Conservation (phyloP, 2,113 vertebrate genomes). For the Eclectus roratus region DNA sequence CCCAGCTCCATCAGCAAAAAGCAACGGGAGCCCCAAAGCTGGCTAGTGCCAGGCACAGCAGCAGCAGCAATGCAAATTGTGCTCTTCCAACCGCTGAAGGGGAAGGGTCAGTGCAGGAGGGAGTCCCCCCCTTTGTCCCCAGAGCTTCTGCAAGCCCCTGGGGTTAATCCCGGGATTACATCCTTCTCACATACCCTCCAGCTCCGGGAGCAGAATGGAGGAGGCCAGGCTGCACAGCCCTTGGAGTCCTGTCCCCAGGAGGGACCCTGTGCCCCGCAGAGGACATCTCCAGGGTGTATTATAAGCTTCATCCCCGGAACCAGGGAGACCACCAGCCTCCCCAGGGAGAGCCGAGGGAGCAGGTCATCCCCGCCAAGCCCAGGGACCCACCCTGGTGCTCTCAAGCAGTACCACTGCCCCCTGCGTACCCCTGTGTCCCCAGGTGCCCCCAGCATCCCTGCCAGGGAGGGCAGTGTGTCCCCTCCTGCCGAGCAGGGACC, state of each 20-base stretch:
- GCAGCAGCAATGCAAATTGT: neutral
- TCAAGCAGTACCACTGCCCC: accelerated
- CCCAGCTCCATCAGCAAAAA: neutral
- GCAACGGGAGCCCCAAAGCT: neutral
- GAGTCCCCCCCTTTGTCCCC: accelerated
- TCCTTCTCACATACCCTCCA: neutral
- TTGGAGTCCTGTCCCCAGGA: neutral
- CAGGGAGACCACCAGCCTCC: neutral
- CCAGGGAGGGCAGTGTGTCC: neutral
- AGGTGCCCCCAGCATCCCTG: neutral
- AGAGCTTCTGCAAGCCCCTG: accelerated
- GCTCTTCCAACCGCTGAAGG: neutral
- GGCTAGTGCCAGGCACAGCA: neutral
- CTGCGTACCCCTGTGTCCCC: neutral
- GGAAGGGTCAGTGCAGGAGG: neutral
- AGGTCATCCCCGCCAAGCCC: accelerated
- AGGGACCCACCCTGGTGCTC: neutral
- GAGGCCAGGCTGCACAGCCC: neutral
- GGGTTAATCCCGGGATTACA: neutral
- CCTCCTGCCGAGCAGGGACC: neutral
- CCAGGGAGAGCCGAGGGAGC: neutral
- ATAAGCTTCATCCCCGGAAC: neutral
- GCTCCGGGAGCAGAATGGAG: neutral
- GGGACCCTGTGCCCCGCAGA: neutral
- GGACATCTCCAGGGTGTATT: neutral